Conservation (phyloP, 2,888 invertebrate genomes). For the Mythimna lalbum region DNA sequence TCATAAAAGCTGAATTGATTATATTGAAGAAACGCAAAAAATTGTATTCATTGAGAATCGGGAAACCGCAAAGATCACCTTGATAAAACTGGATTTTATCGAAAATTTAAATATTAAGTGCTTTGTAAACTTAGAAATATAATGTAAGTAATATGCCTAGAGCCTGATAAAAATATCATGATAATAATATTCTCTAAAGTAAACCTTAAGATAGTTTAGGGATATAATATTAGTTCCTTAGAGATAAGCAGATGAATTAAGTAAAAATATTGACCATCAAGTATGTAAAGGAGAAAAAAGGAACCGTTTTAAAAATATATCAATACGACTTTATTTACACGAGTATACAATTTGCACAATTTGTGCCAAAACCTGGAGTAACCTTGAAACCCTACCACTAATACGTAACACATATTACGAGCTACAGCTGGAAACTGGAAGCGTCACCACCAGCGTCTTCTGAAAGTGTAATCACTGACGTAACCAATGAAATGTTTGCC, state of each 20-base stretch:
- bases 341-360: neutral
- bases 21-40: neutral
- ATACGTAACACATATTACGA: constrained; percentile 28
- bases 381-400: constrained; percentile 3
- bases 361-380: constrained; percentile 19
- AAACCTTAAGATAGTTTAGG: neutral
- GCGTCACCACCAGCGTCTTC: constrained; percentile 21
- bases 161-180: neutral
- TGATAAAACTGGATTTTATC: neutral
- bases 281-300: neutral
- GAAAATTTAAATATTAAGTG: neutral
- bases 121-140: neutral
- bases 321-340: neutral
- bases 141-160: neutral
- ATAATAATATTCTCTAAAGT: neutral
- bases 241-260: neutral
- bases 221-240: neutral
- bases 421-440: neutral
- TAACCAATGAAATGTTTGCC: constrained; percentile 6
- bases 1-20: neutral
- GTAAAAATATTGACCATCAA: neutral
- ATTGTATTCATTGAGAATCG: neutral
- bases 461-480: constrained; percentile 10
- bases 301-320: too few species aligned
- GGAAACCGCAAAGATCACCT: neutral